A percentile compares a stretch with the other conserved stretches of the same genome.
Evolutionary conservation across 1,140 invertebrate genomes (phyloP).

Genomic region (Aphelenchoides avenae): DNA sequence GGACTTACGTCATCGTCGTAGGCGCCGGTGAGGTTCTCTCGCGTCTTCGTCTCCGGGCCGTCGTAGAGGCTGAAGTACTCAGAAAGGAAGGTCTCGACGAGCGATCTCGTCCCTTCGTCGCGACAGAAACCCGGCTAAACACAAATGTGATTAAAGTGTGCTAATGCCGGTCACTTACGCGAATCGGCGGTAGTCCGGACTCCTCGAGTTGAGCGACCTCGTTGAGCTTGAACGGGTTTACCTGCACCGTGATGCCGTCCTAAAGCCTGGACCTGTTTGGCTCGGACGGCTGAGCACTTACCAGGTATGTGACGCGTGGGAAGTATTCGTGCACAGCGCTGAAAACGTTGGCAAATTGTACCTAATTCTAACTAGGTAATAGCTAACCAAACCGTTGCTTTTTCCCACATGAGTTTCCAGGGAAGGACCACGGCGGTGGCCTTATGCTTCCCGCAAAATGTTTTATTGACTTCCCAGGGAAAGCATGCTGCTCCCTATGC

Average conservation of each 20-base stretch:
- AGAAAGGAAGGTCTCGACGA: constrained; percentile 32
- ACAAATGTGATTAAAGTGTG: neutral
- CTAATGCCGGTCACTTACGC: constrained; percentile 1
- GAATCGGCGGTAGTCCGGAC: neutral
- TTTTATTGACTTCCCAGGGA: too few species aligned
- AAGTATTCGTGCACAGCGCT: constrained; percentile 36
- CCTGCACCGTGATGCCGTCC: constrained; percentile 20
- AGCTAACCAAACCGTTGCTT: too few species aligned
- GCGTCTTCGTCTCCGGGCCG: constrained; percentile 26
- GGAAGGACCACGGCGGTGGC: too few species aligned
- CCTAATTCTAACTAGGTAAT: too few species aligned
- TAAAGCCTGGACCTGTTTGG: too few species aligned
- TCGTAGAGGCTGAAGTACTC: constrained; percentile 38
- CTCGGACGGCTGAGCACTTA: too few species aligned
- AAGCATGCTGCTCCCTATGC: too few species aligned
- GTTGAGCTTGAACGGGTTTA: constrained; percentile 25
- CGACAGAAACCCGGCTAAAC: constrained; percentile 27
- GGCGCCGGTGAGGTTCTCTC: constrained; percentile 32
- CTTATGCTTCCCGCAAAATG: too few species aligned
- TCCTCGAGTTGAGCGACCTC: constrained; percentile 4
- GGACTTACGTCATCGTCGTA: constrained; percentile 32
- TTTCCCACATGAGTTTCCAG: too few species aligned
- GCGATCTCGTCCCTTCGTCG: constrained; percentile 15
- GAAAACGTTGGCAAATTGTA: too few species aligned
- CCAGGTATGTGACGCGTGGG: constrained; percentile 37